Base-by-base conservation (phyloP, 2,888 invertebrate genomes). In the Caenorhabditis sp. region DNA sequence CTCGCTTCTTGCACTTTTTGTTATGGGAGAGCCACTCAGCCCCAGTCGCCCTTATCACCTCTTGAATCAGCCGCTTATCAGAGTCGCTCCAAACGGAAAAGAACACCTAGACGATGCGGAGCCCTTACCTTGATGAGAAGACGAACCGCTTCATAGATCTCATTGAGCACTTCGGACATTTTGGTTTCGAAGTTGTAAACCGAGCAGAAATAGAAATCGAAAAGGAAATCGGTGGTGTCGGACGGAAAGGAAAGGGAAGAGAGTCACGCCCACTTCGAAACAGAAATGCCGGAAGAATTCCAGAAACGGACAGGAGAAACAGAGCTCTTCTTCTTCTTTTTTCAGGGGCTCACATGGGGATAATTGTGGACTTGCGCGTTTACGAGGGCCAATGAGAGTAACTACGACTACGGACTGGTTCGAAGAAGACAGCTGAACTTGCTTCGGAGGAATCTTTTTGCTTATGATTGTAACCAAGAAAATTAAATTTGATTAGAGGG, bases 321-420 rank as follows among this genome's bases (percentile, higher is more conserved):
- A 40, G 35, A 37, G 35, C 56, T 28, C 44, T 40, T 13, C 8
- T 24, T n/a, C n/a, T n/a, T n/a, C n/a, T n/a, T n/a, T n/a, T n/a
- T n/a, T n/a, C n/a, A 58, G 65, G 74, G 74, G 74, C 74, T 74
- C 74, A 74, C 74, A 74, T 74, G 74, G 74, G 35, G 64, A 67
- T 65, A 60, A 67, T 74, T 74, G 64, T 64, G 72, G 50, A 58
- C 65, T 64, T 47, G 18, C 11, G 65, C 51, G 35, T 74, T 74
- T 74, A 74, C 65, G 74, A 74, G 50, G 26, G 28, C 2, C 62
- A 44, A 11, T 18, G 18, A 40, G 32, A 32, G 5, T 32, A 9
- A 40, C 13, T 6, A 40, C 40, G 6, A 40, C 9, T 5, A 40
- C 11, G 2, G 6, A 40, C 40, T n/a, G n/a, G n/a, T n/a, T n/a